Base-by-base conservation (phyloP, 2,888 invertebrate genomes). In the Cremastinae sp. region DNA sequence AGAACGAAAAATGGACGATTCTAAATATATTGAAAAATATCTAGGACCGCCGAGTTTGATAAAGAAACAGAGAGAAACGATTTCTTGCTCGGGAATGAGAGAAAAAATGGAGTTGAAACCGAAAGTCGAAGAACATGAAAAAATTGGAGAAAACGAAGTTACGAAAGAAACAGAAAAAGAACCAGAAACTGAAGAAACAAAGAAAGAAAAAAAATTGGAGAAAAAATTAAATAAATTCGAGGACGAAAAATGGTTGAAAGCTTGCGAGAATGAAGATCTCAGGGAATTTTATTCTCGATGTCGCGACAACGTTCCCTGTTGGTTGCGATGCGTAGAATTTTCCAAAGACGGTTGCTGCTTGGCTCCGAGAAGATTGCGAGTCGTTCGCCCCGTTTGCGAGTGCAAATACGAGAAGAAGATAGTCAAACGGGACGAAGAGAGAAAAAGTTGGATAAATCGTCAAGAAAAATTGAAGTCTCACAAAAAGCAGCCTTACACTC, bases 361-460 rank as follows among this genome's bases (percentile, higher is more conserved):
- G 3, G 53, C 55, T 2, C 37, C 70, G 0, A 74, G 75, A 18
- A 79, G 70, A 39, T 74, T 88, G 20, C 79, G 78, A 7, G 74
- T 83, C 0, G 82, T 81, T 61, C 84, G 74, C 43, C 87, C 88
- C 4, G 88, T 87, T 0, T 88, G 88, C 43, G 87, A 88, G 58
- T 88, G 88, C 71, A 81, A 82, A 35, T 84, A 87, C 66, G 87
- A 88, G 51, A 80, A 87, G 12, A 86, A 83, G 58, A 80, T 85
- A 9, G 78, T 88, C 0, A 85, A 82, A 22, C 73, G 79, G 8
- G 80, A 79, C 1, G 87, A 88, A 55, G 84, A 84, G 10, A 81
- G 75, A 41, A 55, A 74, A 1, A 80, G 80, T 8, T 83, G 82
- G 83, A 51, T 74, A 35, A 68, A 80, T 16, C 84, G 84, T 0